Evolutionary conservation across 1,140 invertebrate species (phyloP).

Genomic region (Drosophila azteca): DNA sequence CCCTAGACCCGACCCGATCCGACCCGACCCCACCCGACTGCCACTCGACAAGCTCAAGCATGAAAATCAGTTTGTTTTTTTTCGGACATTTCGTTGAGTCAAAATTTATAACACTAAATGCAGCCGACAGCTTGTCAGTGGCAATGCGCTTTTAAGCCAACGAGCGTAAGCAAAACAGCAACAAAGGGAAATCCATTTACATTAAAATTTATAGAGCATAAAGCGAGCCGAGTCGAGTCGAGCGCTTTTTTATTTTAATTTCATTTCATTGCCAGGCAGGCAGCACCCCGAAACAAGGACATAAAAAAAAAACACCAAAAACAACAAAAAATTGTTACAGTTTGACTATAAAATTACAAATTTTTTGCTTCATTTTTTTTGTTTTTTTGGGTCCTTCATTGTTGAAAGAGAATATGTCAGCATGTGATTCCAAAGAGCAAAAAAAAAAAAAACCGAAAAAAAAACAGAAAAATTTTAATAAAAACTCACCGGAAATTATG

Average conservation of each 20-base stretch:
- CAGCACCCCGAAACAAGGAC: slow-evolving; percentile 45
- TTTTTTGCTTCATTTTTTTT: slow-evolving; percentile 44
- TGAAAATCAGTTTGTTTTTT: slow-evolving; percentile 22
- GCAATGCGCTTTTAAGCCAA: slow-evolving; percentile 79
- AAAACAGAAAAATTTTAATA: slow-evolving; percentile 59
- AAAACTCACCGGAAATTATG: slow-evolving; percentile 80
- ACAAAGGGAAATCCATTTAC: slow-evolving; percentile 69
- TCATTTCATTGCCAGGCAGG: slow-evolving; percentile 52
- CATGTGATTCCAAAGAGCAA: slow-evolving; percentile 64
- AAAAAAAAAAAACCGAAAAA: slow-evolving; percentile 26
- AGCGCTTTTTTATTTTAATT: slow-evolving; percentile 76
- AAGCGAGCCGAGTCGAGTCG: slow-evolving; percentile 27
- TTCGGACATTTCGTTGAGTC: slow-evolving; percentile 44
- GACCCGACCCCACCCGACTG: background rate
- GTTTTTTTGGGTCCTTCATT: slow-evolving; percentile 49
- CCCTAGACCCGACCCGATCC: background rate
- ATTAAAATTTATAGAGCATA: slow-evolving; percentile 82
- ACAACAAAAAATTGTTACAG: slow-evolving; percentile 69
- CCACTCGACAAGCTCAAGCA: slow-evolving; percentile 17
- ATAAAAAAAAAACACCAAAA: slow-evolving; percentile 8
- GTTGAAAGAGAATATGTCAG: slow-evolving; percentile 74
- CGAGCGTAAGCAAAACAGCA: slow-evolving; percentile 64
- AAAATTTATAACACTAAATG: slow-evolving; percentile 78
- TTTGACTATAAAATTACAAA: slow-evolving; percentile 76
- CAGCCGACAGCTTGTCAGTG: slow-evolving; percentile 76